Base-by-base conservation (phyloP, 2,113 vertebrate species). In the Vidua macroura region DNA sequence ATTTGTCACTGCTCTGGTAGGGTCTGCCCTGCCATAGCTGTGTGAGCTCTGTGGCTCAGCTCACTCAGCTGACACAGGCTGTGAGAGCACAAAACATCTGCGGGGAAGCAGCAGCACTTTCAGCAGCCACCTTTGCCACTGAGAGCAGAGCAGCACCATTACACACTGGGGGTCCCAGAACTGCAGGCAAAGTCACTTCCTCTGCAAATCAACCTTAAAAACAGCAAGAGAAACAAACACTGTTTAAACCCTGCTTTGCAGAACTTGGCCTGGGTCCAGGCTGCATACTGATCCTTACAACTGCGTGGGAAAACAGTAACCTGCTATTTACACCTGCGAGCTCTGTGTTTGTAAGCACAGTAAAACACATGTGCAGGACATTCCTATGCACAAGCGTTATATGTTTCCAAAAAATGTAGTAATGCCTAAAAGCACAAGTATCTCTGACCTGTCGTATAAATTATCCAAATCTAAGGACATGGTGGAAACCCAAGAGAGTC, bases 51-150 rank as follows among this genome's bases (percentile, higher is more conserved):
- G 48, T 30, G 63, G 59, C 69, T 46, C 87, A 31, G 56, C 70
- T 63, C 15, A 4, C 64, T 56, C 0, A 0, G 64, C n/a, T 0
- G 0, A 46, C 52, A 8, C 0, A 0, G 48, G 66, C 70, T 64
- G 9, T 0, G 27, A 63, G 33, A 92, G n/a, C 39, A 82, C 3
- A 49, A 13, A 72, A 41, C 74, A 35, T 31, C 43, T 88, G 92
- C 1, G 0, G 7, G 8, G 63, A 51, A 73, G 75, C 67, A 76
- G 85, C 82, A 64, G 86, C 51, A 9, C 33, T 28, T 81, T 46
- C 87, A 44, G 33, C 60, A 28, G 12, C 33, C 37, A 15, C 80
- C 77, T 78, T 74, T 74, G 52, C 35, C 81, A 55, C 56, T 7
- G 27, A 63, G 37, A 89, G 89, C 76, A 77, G 14, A 91, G 68